phyloP scores from a whole-genome alignment of 2,797 vertebrate genomes.

The Phoxinus dragarum region DNA sequence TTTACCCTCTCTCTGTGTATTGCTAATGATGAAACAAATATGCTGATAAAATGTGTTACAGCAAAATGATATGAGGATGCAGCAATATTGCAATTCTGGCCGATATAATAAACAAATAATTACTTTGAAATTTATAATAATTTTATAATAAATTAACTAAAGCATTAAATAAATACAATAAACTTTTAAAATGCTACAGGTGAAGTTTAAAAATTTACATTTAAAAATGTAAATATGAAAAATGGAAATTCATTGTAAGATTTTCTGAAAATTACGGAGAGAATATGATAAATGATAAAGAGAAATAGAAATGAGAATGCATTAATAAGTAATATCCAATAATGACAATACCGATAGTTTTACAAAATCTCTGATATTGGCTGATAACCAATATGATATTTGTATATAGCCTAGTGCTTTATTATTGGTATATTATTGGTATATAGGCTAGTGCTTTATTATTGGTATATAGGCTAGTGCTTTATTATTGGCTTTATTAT shows the following conservation, averaged over 20 bases:
- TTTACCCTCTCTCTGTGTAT: neutral
- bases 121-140: neutral
- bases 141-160: neutral
- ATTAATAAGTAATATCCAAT: neutral
- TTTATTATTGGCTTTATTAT: too few relatives aligned
- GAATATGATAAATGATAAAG: neutral
- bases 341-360: too few relatives aligned
- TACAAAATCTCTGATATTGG: neutral
- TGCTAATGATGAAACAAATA: neutral
- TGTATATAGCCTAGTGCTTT: too few relatives aligned
- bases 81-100: neutral
- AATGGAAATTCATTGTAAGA: neutral
- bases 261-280: neutral
- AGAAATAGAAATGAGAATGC: neutral
- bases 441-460: too few relatives aligned
- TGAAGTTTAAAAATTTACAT: neutral
- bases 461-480: too few relatives aligned
- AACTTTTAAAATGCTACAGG: too few relatives aligned
- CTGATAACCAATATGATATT: neutral
- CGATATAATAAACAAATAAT: neutral
- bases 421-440: too few relatives aligned
- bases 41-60: neutral
- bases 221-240: neutral
- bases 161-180: neutral
- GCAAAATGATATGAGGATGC: neutral